Conservation (phyloP, 2,797 vertebrate genomes). For the Agapornis canus region DNA sequence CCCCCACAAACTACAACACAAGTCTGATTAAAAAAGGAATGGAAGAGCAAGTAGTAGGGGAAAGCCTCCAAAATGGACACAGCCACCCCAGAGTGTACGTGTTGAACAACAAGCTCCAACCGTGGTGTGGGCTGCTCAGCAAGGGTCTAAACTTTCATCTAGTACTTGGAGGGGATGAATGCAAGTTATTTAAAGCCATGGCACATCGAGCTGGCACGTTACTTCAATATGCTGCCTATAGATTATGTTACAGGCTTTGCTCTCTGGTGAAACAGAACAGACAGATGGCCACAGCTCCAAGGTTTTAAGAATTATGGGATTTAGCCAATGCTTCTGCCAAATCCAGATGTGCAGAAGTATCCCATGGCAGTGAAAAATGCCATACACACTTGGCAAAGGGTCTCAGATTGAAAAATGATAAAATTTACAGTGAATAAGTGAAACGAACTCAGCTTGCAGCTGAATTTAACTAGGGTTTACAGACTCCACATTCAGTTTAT, state of each 20-base stretch:
- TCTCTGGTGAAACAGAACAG: neutral
- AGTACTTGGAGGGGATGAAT: slow-evolving; percentile 7
- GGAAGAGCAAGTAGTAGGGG: neutral
- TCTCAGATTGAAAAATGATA: neutral
- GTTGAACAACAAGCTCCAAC: neutral
- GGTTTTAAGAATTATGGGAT: neutral
- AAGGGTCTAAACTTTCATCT: slow-evolving; percentile 46
- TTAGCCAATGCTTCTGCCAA: neutral
- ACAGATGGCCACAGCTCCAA: neutral
- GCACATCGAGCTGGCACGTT: slow-evolving; percentile 34
- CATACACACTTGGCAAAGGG: neutral
- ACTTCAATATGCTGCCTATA: slow-evolving; percentile 9
- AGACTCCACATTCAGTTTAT: neutral
- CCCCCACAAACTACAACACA: neutral
- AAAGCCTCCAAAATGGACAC: neutral
- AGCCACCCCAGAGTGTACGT: neutral
- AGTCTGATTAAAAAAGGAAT: neutral
- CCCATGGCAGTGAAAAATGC: neutral
- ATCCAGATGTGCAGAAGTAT: neutral
- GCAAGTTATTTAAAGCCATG: slow-evolving; percentile 65
- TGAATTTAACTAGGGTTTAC: neutral
- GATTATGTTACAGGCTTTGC: slow-evolving; percentile 61
- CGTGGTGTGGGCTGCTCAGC: neutral
- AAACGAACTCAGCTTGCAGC: neutral
- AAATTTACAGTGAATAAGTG: neutral